phyloP scores from a whole-genome alignment of 2,113 vertebrate genomes.

The Pachycephala philippinensis region DNA sequence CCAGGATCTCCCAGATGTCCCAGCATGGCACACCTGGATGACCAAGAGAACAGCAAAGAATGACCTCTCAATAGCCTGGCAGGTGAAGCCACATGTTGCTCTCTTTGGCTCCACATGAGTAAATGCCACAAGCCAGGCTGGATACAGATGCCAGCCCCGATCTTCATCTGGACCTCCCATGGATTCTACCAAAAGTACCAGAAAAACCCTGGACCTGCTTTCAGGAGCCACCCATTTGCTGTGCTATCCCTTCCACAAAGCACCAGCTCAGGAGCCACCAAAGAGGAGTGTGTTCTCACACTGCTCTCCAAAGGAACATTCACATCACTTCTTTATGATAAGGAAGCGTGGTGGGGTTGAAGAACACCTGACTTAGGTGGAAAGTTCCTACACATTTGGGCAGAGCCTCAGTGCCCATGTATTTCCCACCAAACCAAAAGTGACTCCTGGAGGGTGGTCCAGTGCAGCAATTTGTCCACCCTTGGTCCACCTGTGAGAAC shows the following conservation, averaged over 20 bases:
- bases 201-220: neutral
- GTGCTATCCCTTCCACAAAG: neutral
- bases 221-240: neutral
- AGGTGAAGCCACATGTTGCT: neutral
- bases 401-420: neutral
- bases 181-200: neutral
- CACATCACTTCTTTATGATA: rapidly evolving
- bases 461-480: neutral
- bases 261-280: neutral
- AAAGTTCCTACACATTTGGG: neutral
- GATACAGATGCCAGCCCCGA: neutral
- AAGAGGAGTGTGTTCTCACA: neutral
- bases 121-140: neutral
- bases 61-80: neutral
- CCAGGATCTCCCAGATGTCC: neutral
- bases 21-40: neutral
- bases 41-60: neutral
- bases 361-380: neutral
- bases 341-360: neutral
- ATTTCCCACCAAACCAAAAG: neutral
- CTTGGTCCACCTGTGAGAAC: neutral
- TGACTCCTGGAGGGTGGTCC: neutral
- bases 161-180: neutral
- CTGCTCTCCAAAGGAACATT: neutral
- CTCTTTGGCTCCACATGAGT: neutral